Evolutionary conservation across 2,113 vertebrate genomes (phyloP), one percentile per base, ranked within the genome.

Genomic region (Sebastes fasciatus): DNA sequence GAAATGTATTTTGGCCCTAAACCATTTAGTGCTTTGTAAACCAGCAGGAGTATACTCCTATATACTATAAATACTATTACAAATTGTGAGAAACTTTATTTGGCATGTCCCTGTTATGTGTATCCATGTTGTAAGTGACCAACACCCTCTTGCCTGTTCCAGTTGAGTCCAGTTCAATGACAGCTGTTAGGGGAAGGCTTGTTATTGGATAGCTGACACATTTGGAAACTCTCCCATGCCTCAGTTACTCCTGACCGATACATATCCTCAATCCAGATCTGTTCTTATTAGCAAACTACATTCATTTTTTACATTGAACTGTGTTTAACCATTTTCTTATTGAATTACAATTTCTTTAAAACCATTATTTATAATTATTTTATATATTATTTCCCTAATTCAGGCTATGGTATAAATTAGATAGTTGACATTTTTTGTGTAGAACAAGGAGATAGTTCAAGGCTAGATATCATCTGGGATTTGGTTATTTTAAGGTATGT

Each of bases 111-210:
- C 19, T 40, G 58, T 52, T 8, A 46, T 26, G 51, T 64, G 10
- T 14, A 8, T 9, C 3, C 6, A 1, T 16, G 45, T 55, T 26
- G 16, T 14, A 19, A n/a, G 51, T 71, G 26, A 11, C 62, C 49
- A 21, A 17, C 66, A 6, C 43, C 54, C 11, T 34, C n/a, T 5
- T 17, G 57, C 62, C 64, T 1, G 21, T 58, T 77, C 85, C 85
- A 79, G 84, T 89, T 81, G 8, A 82, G 67, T 75, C 85, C 65
- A 71, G 92, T 83, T 87, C 57, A 77, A 4, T 77, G 81, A 85
- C 89, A 89, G 85, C 84, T 87, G 88, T 10, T 61, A 1, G 67
- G 60, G 63, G 58, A 57, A 19, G 64, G 45, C 40, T 67, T 66
- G 84, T 82, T 48, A 79, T 21, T 70, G 74, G 79, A 77, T 79